Evolutionary conservation across 2,888 invertebrate species (phyloP).

Genomic region (Drosophila sordidapex): DNA sequence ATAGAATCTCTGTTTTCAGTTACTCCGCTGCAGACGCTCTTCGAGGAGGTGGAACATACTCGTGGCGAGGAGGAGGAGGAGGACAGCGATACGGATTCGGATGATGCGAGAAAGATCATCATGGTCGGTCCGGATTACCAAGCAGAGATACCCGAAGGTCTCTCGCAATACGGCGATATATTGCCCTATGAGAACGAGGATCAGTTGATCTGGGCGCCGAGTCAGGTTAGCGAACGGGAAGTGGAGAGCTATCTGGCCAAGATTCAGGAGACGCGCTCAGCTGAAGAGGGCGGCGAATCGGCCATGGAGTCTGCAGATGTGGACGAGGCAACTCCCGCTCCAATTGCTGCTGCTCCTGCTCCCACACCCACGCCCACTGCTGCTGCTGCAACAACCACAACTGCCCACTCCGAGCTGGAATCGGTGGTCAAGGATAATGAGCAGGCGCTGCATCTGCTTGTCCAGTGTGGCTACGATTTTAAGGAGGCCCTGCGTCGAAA

Average conservation of each 20-base stretch:
- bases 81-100: constrained; percentile 77
- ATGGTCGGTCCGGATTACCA: constrained; percentile 98
- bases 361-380: not conserved
- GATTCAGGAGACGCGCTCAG: constrained; percentile 74
- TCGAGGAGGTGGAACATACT: constrained; percentile 86
- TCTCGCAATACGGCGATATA: constrained; percentile 97
- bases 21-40: constrained; percentile 62
- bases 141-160: constrained; percentile 96
- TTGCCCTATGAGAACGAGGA: constrained; percentile 98
- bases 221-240: constrained; percentile 88
- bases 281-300: constrained; percentile 12
- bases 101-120: constrained; percentile 87
- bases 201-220: constrained; percentile 96
- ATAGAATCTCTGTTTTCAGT: constrained; percentile 38
- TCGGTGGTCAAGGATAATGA: constrained; percentile 89
- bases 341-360: not conserved
- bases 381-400: not conserved
- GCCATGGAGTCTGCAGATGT: not conserved
- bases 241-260: constrained; percentile 92
- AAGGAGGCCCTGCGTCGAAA: constrained; percentile 95
- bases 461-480: constrained; percentile 97
- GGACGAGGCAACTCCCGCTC: constrained; percentile 7
- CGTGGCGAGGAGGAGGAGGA: constrained; percentile 85
- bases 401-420: constrained; percentile 39
- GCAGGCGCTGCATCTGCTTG: constrained; percentile 94